These are phyloP conservation scores for Anomalospiza imberbis DNA, from an alignment of 2,797 vertebrate species.

Conservation along the genomic window DNA sequence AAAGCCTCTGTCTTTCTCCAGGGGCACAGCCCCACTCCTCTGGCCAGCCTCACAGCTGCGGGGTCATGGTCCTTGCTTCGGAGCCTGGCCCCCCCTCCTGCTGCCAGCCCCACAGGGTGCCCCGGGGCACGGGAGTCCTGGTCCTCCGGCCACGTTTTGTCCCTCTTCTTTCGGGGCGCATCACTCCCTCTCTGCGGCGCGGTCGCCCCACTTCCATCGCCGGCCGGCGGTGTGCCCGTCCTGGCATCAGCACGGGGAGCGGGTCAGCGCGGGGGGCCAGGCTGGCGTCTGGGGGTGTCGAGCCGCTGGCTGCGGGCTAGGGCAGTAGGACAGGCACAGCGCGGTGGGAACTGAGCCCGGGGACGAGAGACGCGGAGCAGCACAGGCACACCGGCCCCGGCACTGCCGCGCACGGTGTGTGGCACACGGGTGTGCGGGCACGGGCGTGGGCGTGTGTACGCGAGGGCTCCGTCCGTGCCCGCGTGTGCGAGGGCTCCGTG, in stretches of 20 bases:
- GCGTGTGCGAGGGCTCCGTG: background rate
- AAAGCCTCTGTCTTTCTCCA: background rate
- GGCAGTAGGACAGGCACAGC: slow-evolving; percentile 19
- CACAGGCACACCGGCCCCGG: background rate
- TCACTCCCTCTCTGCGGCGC: slow-evolving; percentile 48
- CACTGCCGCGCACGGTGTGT: background rate
- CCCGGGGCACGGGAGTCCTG: background rate
- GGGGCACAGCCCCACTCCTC: slow-evolving; percentile 21
- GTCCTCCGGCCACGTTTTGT: slow-evolving; percentile 6
- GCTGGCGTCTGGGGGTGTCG: slow-evolving; percentile 28
- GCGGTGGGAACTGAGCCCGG: background rate
- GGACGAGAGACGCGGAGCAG: background rate
- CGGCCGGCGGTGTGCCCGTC: slow-evolving; percentile 40
- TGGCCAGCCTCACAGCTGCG: background rate
- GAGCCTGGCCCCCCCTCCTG: background rate
- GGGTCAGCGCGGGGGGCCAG: slow-evolving; percentile 34
- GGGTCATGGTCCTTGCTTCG: background rate
- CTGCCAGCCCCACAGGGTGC: background rate
- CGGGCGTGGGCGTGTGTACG: background rate
- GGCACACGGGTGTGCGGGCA: background rate
- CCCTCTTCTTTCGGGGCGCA: slow-evolving; percentile 6
- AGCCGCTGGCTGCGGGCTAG: slow-evolving; percentile 38
- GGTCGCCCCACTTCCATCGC: slow-evolving; percentile 37
- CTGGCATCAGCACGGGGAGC: slow-evolving; percentile 39
- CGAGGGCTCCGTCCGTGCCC: background rate